phyloP scores from a whole-genome alignment of 2,888 invertebrate species.

The Embidobia sp. region DNA sequence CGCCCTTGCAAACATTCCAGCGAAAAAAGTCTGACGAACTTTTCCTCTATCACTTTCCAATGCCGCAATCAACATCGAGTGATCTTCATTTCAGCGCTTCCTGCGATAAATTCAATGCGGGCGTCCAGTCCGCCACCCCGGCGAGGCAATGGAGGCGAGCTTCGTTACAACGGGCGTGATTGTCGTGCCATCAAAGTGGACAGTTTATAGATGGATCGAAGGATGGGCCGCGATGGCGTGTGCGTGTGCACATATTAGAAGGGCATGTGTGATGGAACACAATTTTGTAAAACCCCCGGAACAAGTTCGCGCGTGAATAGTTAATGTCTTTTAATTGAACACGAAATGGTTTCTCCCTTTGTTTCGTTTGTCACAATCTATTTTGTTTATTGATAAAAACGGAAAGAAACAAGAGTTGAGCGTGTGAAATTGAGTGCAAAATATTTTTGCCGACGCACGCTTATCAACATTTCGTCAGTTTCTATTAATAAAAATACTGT shows the following conservation, averaged over 20 bases:
- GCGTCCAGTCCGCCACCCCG: constrained; percentile 75
- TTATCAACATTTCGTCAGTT: too few relatives aligned
- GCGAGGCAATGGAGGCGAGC: constrained; percentile 75
- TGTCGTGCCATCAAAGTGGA: constrained; percentile 81
- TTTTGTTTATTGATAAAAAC: constrained; percentile 36
- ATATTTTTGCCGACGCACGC: too few relatives aligned
- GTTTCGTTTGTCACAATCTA: neutral
- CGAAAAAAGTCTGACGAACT: constrained; percentile 50
- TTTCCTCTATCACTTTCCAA: constrained; percentile 62
- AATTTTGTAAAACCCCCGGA: constrained; percentile 50
- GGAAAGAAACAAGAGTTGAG: neutral
- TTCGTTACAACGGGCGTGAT: constrained; percentile 79
- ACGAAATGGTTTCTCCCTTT: constrained; percentile 25
- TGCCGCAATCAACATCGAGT: constrained; percentile 71
- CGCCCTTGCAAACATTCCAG: constrained; percentile 32
- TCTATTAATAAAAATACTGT: too few relatives aligned
- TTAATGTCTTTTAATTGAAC: constrained; percentile 60
- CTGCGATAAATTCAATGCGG: constrained; percentile 71
- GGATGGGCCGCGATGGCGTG: constrained; percentile 53
- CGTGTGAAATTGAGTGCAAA: too few relatives aligned
- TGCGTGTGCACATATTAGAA: constrained; percentile 10
- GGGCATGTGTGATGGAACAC: constrained; percentile 21
- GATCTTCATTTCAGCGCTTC: constrained; percentile 76
- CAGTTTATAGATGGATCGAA: constrained; percentile 81
- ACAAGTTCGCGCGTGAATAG: constrained; percentile 55